phyloP scores from a whole-genome alignment of 2,113 vertebrate genomes.

The Eptatretus burgeri region DNA sequence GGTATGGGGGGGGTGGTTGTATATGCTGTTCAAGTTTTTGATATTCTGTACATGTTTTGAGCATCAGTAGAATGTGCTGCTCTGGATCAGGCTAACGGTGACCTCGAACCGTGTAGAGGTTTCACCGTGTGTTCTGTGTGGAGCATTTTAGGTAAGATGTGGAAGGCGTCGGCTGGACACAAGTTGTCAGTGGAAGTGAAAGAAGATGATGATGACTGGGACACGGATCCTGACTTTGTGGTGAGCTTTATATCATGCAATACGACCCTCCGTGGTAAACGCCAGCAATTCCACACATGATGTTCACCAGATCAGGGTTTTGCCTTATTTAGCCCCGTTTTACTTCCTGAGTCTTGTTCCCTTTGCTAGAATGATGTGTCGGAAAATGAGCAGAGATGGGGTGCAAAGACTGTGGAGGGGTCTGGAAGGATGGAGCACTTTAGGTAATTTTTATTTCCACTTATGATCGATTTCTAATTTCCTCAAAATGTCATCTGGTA shows the following conservation, averaged over 20 bases:
- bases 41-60: too few relatives aligned
- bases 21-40: too few relatives aligned
- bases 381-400: conserved; percentile 88
- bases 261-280: too few relatives aligned
- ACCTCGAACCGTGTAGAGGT: too few relatives aligned
- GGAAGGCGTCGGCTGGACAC: conserved; percentile 62
- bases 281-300: too few relatives aligned
- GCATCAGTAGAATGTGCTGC: too few relatives aligned
- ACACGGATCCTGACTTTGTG: conserved; percentile 90
- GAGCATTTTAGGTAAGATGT: conserved; percentile 23
- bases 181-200: conserved; percentile 23
- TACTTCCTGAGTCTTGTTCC: neutral
- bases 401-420: conserved; percentile 64
- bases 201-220: conserved; percentile 57
- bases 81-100: too few relatives aligned
- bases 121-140: too few relatives aligned
- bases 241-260: conserved; percentile 15
- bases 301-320: too few relatives aligned
- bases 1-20: too few relatives aligned
- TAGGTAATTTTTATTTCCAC: conserved; percentile 23
- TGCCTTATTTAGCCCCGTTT: too few relatives aligned
- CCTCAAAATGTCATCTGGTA: neutral
- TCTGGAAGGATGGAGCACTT: conserved; percentile 89
- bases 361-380: conserved; percentile 52
- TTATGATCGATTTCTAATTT: neutral